Conservation (phyloP, 2,113 vertebrate species). For the Xyliphius kryptos region DNA sequence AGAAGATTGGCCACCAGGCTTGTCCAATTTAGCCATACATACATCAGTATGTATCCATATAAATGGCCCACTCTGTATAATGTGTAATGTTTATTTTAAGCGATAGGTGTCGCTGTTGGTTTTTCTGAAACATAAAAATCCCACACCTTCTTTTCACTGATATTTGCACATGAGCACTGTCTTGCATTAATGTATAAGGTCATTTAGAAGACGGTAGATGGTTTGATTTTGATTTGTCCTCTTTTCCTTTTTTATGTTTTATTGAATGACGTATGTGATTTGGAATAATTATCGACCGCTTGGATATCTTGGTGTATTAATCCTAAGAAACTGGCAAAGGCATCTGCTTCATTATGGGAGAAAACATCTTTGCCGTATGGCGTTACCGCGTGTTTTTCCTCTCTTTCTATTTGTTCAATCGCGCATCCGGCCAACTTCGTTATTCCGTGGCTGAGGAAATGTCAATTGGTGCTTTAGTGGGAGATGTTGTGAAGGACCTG, state of each 20-base stretch:
- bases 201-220: too few species aligned
- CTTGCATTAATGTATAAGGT: too few species aligned
- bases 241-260: neutral
- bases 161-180: slow-evolving; percentile 14
- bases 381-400: slow-evolving; percentile 14
- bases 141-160: slow-evolving; percentile 27
- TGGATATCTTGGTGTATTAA: slow-evolving; percentile 3
- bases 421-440: slow-evolving; percentile 32
- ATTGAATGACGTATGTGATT: neutral
- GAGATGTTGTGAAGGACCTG: slow-evolving; percentile 40
- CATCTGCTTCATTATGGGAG: slow-evolving; percentile 13
- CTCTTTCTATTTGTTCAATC: slow-evolving; percentile 8
- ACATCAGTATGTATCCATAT: too few species aligned
- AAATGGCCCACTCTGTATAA: too few species aligned
- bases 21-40: too few species aligned
- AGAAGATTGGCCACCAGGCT: too few species aligned
- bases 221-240: too few species aligned
- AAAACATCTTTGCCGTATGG: slow-evolving; percentile 1
- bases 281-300: neutral
- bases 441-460: slow-evolving; percentile 42
- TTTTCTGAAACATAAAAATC: slow-evolving; percentile 18
- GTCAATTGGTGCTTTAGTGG: slow-evolving; percentile 36
- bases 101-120: slow-evolving; percentile 83
- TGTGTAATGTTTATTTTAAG: slow-evolving; percentile 64
- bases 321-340: neutral